Evolutionary conservation across 1,140 invertebrate species (phyloP).

Genomic region (Philotrypesis tridentata): DNA sequence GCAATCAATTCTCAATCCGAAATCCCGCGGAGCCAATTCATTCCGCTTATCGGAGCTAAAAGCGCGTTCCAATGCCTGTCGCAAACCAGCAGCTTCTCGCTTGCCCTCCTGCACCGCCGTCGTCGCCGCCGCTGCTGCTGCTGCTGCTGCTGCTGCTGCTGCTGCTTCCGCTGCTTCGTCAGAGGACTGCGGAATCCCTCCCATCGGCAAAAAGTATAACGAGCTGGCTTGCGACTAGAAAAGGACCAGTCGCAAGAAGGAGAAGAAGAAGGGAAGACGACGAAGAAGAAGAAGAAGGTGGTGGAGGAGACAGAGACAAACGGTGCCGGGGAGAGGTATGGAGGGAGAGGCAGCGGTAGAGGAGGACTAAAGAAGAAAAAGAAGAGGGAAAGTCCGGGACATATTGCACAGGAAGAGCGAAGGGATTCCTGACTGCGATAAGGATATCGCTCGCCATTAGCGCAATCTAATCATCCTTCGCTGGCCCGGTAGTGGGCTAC

Average conservation of each 20-base stretch:
- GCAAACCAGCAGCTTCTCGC: constrained; percentile 25
- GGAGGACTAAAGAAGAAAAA: background rate
- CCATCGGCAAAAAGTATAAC: constrained; percentile 47
- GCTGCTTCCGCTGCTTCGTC: background rate
- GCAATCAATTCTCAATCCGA: constrained; percentile 40
- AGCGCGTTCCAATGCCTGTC: background rate
- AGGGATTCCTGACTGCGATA: constrained; percentile 55
- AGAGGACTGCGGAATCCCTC: background rate
- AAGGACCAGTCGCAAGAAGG: constrained; percentile 17
- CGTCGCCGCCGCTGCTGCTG: too few relatives aligned
- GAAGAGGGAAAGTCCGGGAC: constrained; percentile 33
- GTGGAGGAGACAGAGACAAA: constrained; percentile 23
- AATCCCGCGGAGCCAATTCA: constrained; percentile 38
- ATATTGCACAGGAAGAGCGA: constrained; percentile 53
- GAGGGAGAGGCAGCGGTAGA: constrained; percentile 27
- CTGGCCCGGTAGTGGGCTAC: constrained; percentile 30
- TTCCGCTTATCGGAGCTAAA: background rate
- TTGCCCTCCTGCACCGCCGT: too few relatives aligned
- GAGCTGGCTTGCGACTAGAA: constrained; percentile 10
- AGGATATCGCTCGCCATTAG: constrained; percentile 67
- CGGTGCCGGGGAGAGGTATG: constrained; percentile 4
- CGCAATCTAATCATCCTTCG: constrained; percentile 65
- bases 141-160: too few relatives aligned
- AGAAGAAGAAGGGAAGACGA: background rate
- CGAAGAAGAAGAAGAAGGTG: background rate